Percentiles rank a stretch among this genome's conserved stretches.
Conservation (phyloP, 2,113 vertebrate genomes). For the Leiothrix lutea region DNA sequence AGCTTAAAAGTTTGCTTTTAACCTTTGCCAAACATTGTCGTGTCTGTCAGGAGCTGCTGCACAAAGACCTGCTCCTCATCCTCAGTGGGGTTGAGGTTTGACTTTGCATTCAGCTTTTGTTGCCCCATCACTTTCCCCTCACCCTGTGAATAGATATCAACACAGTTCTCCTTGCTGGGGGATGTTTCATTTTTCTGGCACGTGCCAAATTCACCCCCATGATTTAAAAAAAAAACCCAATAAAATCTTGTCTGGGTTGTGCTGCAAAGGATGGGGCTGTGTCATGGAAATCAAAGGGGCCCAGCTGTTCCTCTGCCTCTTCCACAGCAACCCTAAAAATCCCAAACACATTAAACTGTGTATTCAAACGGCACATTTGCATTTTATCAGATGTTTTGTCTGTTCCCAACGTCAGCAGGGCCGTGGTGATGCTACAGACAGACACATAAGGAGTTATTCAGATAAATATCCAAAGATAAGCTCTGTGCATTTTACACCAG, state of each 20-base stretch:
- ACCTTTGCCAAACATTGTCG: not conserved
- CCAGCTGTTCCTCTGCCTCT: not conserved
- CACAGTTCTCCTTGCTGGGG: not conserved
- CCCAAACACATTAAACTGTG: not conserved
- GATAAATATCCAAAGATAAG: not conserved
- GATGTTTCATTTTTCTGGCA: not conserved
- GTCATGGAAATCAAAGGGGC: not conserved
- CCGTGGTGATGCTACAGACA: fast-evolving
- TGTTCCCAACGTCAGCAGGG: not conserved
- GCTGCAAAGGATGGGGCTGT: not conserved
- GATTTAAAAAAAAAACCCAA: not conserved
- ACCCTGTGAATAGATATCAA: not conserved
- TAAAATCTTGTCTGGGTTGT: not conserved
- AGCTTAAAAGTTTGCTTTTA: not conserved
- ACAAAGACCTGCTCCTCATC: not conserved
- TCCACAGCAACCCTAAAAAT: not conserved
- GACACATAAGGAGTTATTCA: not conserved
- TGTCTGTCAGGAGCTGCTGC: not conserved
- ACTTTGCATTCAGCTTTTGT: not conserved
- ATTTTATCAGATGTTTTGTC: not conserved
- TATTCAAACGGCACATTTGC: not conserved
- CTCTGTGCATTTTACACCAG: not conserved
- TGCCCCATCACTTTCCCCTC: not conserved
- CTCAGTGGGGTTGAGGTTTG: not conserved
- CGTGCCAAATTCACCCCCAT: not conserved